A percentile compares a stretch with the other conserved stretches of the same genome.
Evolutionary conservation across 2,888 invertebrate genomes (phyloP).

Genomic region (Cybosia mesomella): DNA sequence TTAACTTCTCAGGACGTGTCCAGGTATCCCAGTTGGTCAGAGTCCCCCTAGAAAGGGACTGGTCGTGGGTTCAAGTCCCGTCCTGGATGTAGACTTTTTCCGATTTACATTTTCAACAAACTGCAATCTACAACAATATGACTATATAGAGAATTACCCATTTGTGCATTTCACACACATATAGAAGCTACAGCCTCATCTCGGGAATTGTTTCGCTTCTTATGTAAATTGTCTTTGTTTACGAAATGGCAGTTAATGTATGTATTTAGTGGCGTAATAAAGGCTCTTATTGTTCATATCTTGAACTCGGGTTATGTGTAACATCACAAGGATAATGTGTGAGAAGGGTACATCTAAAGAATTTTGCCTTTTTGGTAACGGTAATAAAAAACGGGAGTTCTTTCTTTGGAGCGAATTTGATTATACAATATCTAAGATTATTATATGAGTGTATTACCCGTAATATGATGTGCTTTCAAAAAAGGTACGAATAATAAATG

Average conservation of each 20-base stretch:
- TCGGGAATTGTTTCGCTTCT: slow-evolving; percentile 45
- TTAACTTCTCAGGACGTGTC: no score
- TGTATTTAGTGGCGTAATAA: slow-evolving; percentile 46
- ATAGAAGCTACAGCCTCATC: slow-evolving; percentile 38
- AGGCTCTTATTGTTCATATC: slow-evolving; percentile 39
- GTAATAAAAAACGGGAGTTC: not conserved
- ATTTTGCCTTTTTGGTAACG: not conserved
- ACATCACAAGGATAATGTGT: slow-evolving; percentile 18
- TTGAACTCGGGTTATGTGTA: slow-evolving; percentile 24
- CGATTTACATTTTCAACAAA: no score
- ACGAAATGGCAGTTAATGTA: slow-evolving; percentile 39
- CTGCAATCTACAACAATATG: slow-evolving; percentile 39
- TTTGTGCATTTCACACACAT: slow-evolving; percentile 27
- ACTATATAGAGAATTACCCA: slow-evolving; percentile 16
- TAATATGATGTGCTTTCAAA: not conserved
- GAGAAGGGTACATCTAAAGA: slow-evolving; percentile 9
- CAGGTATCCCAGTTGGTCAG: no score
- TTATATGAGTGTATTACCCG: slow-evolving; percentile 3
- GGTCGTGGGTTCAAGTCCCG: no score
- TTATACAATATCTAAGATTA: not conserved
- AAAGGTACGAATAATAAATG: not conserved
- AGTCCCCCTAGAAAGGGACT: no score
- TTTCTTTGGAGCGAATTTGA: not conserved
- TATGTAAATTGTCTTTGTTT: slow-evolving; percentile 52
- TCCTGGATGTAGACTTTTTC: no score